These are phyloP conservation scores for Eulemur macaco DNA, from an alignment of 2,113 vertebrate genomes.

Conservation along the genomic window DNA sequence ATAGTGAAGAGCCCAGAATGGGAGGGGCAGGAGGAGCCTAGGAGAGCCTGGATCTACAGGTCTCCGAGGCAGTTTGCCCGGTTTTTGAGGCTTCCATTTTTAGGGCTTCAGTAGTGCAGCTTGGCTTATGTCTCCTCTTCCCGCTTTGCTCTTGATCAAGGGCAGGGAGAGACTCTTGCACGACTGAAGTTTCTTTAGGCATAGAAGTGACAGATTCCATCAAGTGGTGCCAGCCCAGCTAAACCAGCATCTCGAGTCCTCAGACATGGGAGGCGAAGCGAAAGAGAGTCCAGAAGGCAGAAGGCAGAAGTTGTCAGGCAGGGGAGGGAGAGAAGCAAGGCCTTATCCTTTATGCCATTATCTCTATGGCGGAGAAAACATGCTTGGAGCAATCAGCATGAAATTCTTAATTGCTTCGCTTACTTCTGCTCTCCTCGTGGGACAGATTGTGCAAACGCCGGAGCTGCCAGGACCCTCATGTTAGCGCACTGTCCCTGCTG, in stretches of 20 bases:
- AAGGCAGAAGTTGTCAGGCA: not conserved
- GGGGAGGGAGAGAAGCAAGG: conserved; percentile 68
- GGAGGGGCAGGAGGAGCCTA: not conserved
- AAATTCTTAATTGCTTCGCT: conserved; percentile 95
- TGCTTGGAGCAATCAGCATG: conserved; percentile 94
- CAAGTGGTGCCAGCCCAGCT: not conserved
- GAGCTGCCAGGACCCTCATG: conserved; percentile 86
- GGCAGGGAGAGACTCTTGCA: not conserved
- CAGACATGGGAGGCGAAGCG: not conserved
- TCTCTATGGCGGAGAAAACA: conserved; percentile 91
- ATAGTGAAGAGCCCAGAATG: not conserved
- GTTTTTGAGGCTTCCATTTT: not conserved
- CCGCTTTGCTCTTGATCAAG: not conserved
- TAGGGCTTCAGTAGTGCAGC: not conserved
- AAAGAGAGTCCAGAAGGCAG: not conserved
- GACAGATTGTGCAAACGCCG: conserved; percentile 84
- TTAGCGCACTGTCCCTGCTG: conserved; percentile 81
- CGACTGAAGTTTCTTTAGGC: not conserved
- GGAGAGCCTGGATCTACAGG: not conserved
- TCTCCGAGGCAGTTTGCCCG: not conserved
- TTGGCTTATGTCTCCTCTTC: not conserved
- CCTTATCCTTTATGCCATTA: conserved; percentile 87
- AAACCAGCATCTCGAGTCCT: not conserved
- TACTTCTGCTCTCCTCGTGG: conserved; percentile 89
- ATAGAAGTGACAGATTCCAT: not conserved